Percentiles rank a stretch among this genome's conserved stretches.
Conservation (phyloP, 2,888 invertebrate species). For the Strigamia maritima region DNA sequence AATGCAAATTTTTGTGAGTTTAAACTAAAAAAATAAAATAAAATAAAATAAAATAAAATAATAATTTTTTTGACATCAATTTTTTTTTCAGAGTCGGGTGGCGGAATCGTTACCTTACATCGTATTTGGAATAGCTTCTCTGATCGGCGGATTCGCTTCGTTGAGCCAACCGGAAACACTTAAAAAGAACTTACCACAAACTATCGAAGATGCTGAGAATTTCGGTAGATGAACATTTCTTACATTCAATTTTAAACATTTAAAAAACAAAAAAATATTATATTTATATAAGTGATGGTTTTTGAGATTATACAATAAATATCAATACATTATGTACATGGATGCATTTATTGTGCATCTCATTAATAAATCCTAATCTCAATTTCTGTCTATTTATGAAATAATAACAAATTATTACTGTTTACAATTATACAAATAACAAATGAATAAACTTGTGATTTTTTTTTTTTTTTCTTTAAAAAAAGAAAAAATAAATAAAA, state of each 20-base stretch:
- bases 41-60: no score
- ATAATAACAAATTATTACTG: no score
- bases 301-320: no score
- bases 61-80: no score
- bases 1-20: slow-evolving; percentile 64
- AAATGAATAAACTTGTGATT: no score
- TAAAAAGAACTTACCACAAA: slow-evolving; percentile 20
- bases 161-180: slow-evolving; percentile 31
- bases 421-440: no score
- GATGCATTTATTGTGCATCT: not conserved
- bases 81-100: not conserved
- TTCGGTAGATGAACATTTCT: slow-evolving; percentile 11
- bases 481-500: no score
- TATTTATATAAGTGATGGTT: no score
- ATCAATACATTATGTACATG: not conserved
- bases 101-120: slow-evolving; percentile 39
- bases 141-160: not conserved
- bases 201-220: slow-evolving; percentile 25
- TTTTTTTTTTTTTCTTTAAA: no score
- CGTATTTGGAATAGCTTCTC: not conserved
- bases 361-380: no score
- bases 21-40: not conserved
- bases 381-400: no score
- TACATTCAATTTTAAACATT: not conserved
- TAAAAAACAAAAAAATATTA: no score